Conservation (phyloP, 2,888 invertebrate species). For the Leptopilina syphax region DNA sequence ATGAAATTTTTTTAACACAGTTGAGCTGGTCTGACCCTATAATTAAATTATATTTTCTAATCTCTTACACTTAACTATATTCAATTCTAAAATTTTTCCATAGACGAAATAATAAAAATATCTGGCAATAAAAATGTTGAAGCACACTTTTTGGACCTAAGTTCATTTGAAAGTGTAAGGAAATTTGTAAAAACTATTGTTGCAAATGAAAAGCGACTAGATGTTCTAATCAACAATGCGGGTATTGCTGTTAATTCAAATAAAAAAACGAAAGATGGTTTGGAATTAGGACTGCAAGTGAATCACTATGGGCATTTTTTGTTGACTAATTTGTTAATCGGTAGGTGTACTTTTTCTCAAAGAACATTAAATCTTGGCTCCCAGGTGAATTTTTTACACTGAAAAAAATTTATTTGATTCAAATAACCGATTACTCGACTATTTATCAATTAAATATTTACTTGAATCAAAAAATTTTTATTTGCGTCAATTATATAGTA, state of each 20-base stretch:
- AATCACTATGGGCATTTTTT: conserved; percentile 97
- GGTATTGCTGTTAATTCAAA: conserved; percentile 89
- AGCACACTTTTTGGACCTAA: conserved; percentile 87
- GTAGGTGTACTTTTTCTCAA: conserved; percentile 68
- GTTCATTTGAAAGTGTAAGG: conserved; percentile 87
- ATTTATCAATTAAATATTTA: no score
- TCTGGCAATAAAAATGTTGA: conserved; percentile 85
- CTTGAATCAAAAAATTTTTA: no score
- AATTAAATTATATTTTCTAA: neutral
- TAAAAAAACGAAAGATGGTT: conserved; percentile 86
- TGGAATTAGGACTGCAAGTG: conserved; percentile 94
- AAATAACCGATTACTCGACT: no score
- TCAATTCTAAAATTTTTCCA: conserved; percentile 58
- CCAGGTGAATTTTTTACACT: no score
- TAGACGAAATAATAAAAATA: conserved; percentile 84
- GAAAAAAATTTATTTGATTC: no score
- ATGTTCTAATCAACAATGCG: conserved; percentile 91
- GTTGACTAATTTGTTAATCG: conserved; percentile 91
- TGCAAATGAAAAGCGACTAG: conserved; percentile 83
- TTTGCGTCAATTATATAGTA: no score
- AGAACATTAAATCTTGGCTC: no score
- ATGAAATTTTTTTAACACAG: no score
- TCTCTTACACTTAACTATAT: neutral
- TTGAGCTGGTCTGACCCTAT: no score
- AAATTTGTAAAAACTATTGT: conserved; percentile 90